phyloP scores from a whole-genome alignment of 2,113 vertebrate genomes.

The Spermophilus dauricus region DNA sequence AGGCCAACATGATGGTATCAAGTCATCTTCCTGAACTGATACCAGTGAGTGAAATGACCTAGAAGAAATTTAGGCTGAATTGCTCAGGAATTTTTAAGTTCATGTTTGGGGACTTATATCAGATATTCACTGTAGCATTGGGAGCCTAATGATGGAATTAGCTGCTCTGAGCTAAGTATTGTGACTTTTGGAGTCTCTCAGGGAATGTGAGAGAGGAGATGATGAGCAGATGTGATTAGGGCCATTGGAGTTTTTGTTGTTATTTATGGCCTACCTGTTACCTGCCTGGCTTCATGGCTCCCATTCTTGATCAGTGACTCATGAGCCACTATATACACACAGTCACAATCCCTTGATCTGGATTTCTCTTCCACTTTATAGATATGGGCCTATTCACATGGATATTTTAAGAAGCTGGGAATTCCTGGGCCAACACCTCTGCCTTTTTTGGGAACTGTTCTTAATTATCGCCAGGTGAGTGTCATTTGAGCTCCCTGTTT shows the following conservation, averaged over 20 bases:
- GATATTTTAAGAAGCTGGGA: conserved; percentile 89
- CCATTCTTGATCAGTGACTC: background rate
- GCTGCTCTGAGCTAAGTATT: background rate
- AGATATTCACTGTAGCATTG: background rate
- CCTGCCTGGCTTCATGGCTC: background rate
- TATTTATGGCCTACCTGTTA: background rate
- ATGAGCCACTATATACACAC: accelerated
- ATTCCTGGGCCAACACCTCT: conserved; percentile 89
- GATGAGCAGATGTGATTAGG: background rate
- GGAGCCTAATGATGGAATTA: background rate
- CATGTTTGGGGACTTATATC: background rate
- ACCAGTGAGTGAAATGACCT: background rate
- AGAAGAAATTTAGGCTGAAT: background rate
- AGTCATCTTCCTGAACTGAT: background rate
- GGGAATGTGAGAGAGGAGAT: background rate
- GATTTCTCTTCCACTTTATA: conserved; percentile 73
- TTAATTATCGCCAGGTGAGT: too few species aligned
- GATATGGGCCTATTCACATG: conserved; percentile 90
- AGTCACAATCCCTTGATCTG: background rate
- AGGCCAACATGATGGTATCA: too few species aligned
- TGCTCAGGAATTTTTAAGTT: background rate
- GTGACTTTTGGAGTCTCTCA: background rate
- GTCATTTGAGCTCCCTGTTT: too few species aligned
- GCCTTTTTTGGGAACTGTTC: too few species aligned
- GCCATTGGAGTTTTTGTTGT: background rate